Evolutionary conservation across 1,140 invertebrate genomes (phyloP).

Genomic region (Lepeophtheirus salmonis): DNA sequence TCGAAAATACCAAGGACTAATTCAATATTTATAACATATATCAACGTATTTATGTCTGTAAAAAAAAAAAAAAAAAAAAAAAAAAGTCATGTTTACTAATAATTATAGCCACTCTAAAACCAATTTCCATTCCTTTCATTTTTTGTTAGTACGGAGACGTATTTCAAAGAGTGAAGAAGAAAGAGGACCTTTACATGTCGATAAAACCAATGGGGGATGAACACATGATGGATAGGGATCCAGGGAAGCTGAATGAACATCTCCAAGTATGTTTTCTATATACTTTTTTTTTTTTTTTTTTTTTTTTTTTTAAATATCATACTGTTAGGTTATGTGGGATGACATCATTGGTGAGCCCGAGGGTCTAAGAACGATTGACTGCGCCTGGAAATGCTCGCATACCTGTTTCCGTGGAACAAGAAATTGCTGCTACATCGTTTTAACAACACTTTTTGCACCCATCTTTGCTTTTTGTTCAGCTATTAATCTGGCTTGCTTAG

Average conservation of each 20-base stretch:
- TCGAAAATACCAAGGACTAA: too few relatives aligned
- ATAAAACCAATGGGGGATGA: conserved; percentile 21
- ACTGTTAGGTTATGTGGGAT: conserved; percentile 45
- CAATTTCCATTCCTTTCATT: too few relatives aligned
- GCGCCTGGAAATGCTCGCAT: conserved; percentile 48
- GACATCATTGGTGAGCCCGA: conserved; percentile 58
- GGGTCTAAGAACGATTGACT: conserved; percentile 46
- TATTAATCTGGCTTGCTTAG: conserved; percentile 48
- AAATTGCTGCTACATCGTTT: conserved; percentile 45
- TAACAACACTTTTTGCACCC: conserved; percentile 44
- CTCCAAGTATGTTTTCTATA: conserved; percentile 35
- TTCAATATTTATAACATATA: too few relatives aligned
- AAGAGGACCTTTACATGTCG: conserved; percentile 10
- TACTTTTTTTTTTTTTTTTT: not conserved
- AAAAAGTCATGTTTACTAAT: too few relatives aligned
- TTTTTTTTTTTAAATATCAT: conserved; percentile 2
- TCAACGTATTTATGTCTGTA: too few relatives aligned
- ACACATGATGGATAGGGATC: conserved; percentile 44
- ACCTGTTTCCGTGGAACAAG: conserved; percentile 45
- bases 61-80: too few relatives aligned
- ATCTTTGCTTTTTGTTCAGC: conserved; percentile 45
- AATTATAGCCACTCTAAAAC: too few relatives aligned
- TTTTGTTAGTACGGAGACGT: too few relatives aligned
- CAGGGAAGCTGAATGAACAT: conserved; percentile 44
- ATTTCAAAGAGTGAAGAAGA: too few relatives aligned